These are phyloP conservation scores for Bubalus kerabau DNA, from an alignment of 2,113 vertebrate species.

Conservation along the genomic window DNA sequence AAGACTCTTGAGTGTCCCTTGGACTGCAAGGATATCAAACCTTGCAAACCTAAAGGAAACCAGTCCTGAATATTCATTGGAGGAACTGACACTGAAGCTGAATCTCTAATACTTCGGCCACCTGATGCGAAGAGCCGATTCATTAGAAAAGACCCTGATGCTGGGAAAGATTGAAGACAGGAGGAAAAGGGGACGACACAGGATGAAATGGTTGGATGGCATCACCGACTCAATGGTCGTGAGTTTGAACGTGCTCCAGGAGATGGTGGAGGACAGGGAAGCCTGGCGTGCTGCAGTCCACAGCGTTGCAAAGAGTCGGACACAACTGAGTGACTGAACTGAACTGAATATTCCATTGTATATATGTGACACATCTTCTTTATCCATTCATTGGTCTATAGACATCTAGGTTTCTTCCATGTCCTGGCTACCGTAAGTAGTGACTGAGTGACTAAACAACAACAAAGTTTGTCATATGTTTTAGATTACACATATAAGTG, in stretches of 20 bases:
- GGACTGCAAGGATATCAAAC: background rate
- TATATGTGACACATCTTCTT: background rate
- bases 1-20: background rate
- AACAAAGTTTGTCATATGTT: background rate
- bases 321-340: accelerated
- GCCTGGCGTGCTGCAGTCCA: background rate
- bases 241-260: background rate
- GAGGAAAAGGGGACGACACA: background rate
- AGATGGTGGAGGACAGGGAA: background rate
- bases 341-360: background rate
- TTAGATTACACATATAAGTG: background rate
- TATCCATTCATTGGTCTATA: background rate
- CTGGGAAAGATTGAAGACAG: background rate
- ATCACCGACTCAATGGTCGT: background rate
- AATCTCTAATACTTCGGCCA: background rate
- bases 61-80: background rate
- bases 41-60: background rate
- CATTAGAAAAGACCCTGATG: background rate
- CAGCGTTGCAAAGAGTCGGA: background rate
- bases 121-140: background rate
- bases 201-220: background rate
- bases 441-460: background rate
- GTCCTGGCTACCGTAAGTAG: background rate
- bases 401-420: background rate
- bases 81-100: background rate